Evolutionary conservation across 2,888 invertebrate species (phyloP).

Genomic region (Callyntrura sp.): DNA sequence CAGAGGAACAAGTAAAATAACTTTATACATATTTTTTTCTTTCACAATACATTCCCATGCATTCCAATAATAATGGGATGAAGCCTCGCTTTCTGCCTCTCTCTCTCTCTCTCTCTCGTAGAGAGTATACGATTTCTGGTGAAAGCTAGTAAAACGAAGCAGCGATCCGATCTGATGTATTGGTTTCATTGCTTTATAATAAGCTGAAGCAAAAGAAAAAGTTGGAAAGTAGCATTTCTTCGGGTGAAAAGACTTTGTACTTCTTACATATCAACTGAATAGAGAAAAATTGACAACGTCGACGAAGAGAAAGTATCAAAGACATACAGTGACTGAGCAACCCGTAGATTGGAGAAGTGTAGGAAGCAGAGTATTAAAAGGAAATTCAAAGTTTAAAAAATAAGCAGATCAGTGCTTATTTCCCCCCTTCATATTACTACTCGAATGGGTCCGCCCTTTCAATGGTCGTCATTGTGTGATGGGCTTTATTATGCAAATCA

Average conservation of each 20-base stretch:
- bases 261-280: conserved; percentile 17
- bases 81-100: conserved; percentile 9
- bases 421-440: conserved; percentile 23
- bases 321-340: background rate
- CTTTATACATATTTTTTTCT: conserved; percentile 43
- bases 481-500: conserved; percentile 47
- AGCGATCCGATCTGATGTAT: conserved; percentile 46
- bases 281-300: conserved; percentile 5
- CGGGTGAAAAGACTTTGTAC: conserved; percentile 44
- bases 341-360: background rate
- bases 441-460: background rate
- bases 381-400: conserved; percentile 46
- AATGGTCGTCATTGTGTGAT: background rate
- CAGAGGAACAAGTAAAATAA: conserved; percentile 37
- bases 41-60: conserved; percentile 2
- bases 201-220: conserved; percentile 25
- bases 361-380: conserved; percentile 49
- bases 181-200: conserved; percentile 60
- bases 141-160: background rate
- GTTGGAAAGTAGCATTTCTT: conserved; percentile 42
- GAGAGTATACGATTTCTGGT: background rate
- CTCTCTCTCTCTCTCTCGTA: background rate
- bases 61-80: conserved; percentile 28
- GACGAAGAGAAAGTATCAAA: conserved; percentile 3
- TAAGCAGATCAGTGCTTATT: conserved; percentile 49